Conservation (phyloP, 2,797 vertebrate genomes). For the Leptodactylus fallax region DNA sequence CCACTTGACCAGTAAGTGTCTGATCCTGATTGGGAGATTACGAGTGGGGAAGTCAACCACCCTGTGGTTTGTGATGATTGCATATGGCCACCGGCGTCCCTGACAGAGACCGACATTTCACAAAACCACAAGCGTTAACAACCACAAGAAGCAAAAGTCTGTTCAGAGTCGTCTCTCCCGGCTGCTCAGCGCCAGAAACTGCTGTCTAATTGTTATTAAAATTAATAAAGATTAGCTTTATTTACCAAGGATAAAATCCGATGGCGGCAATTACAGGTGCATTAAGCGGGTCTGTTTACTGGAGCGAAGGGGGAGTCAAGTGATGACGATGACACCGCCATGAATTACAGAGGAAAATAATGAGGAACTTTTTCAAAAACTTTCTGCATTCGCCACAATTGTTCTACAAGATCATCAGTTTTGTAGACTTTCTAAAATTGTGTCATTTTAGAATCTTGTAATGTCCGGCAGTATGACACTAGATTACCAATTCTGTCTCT, state of each 20-base stretch:
- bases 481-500: no score
- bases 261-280: slow-evolving; percentile 1
- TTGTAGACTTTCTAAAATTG: background rate
- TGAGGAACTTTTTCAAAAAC: background rate
- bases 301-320: background rate
- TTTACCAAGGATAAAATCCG: background rate
- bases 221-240: slow-evolving; percentile 30
- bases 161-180: slow-evolving; percentile 77
- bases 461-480: no score
- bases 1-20: slow-evolving; percentile 37
- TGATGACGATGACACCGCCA: background rate
- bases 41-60: slow-evolving; percentile 17
- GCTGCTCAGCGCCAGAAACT: slow-evolving; percentile 75
- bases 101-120: slow-evolving; percentile 39
- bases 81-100: slow-evolving; percentile 40
- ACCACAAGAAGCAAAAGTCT: slow-evolving; percentile 76
- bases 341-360: background rate
- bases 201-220: slow-evolving; percentile 39
- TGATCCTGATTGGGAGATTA: slow-evolving; percentile 27
- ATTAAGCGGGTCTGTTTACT: slow-evolving; percentile 7
- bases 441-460: no score
- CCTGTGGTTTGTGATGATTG: slow-evolving; percentile 54
- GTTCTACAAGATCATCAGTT: background rate
- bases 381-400: background rate
- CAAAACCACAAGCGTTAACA: slow-evolving; percentile 52